Conservation (phyloP, 2,113 vertebrate genomes). For the Perca flavescens region DNA sequence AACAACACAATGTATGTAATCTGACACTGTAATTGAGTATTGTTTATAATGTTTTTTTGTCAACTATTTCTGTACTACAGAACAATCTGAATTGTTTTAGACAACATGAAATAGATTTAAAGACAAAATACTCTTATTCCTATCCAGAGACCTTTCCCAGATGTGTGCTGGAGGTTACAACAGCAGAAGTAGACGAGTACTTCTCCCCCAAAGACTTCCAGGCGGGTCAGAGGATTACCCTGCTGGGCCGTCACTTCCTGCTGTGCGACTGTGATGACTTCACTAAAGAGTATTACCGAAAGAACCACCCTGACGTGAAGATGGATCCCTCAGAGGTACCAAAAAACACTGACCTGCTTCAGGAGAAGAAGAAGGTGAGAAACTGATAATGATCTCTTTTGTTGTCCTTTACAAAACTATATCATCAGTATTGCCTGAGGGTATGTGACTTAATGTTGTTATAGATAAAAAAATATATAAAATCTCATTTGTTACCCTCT, state of each 20-base stretch:
- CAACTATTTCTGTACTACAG: background rate
- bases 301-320: conserved; percentile 86
- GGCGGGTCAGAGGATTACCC: conserved; percentile 85
- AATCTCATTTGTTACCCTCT: background rate
- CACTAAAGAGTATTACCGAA: conserved; percentile 88
- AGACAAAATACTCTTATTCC: background rate
- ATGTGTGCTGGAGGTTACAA: conserved; percentile 91
- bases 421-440: background rate
- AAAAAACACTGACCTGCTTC: conserved; percentile 45
- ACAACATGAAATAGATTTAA: background rate
- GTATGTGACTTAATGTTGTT: background rate
- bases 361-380: conserved; percentile 58
- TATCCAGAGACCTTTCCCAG: conserved; percentile 88
- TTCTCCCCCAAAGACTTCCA: conserved; percentile 91
- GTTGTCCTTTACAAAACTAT: background rate
- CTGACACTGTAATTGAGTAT: background rate
- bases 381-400: background rate
- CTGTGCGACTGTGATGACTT: conserved; percentile 93
- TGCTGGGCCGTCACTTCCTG: conserved; percentile 90
- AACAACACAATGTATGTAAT: background rate
- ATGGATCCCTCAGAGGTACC: conserved; percentile 81
- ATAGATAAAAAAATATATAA: background rate
- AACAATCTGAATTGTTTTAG: background rate
- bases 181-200: conserved; percentile 91
- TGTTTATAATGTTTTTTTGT: background rate